phyloP scores from a whole-genome alignment of 2,797 vertebrate genomes.

The Streptopelia turtur region DNA sequence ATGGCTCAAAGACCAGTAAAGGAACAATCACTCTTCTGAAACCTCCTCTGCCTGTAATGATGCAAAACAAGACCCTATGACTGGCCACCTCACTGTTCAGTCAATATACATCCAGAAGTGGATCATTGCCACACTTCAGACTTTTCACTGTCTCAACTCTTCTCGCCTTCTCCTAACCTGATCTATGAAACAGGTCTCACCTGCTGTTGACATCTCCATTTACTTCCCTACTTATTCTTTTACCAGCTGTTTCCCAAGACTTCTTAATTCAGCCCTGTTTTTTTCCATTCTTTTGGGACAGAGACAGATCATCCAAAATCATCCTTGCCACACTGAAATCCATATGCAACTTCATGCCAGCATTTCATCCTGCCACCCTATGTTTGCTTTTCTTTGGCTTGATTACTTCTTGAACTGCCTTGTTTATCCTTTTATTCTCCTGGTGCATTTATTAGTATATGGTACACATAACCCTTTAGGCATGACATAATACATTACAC shows the following conservation, averaged over 20 bases:
- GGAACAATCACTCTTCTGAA: not conserved
- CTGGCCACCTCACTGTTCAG: fast-evolving
- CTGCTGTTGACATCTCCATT: not conserved
- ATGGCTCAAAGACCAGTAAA: not conserved
- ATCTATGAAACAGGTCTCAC: not conserved
- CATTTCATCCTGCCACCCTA: not conserved
- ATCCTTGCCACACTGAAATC: not conserved
- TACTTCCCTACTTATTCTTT: not conserved
- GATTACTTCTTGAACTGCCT: constrained; percentile 45
- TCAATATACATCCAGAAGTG: not conserved
- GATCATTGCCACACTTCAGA: not conserved
- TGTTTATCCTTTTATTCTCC: constrained; percentile 38
- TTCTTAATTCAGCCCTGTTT: not conserved
- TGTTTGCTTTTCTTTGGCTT: not conserved
- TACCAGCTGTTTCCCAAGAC: not conserved
- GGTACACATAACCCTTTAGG: constrained; percentile 52
- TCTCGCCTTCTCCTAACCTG: not conserved
- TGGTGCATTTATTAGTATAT: constrained; percentile 59
- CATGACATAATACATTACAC: constrained; percentile 52
- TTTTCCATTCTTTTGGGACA: not conserved
- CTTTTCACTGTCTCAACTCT: not conserved
- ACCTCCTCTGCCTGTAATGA: not conserved
- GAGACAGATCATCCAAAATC: not conserved
- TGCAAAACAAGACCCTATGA: not conserved
- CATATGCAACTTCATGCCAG: not conserved